Base-by-base conservation (phyloP, 1,140 invertebrate genomes). In the Drosophila mojavensis region DNA sequence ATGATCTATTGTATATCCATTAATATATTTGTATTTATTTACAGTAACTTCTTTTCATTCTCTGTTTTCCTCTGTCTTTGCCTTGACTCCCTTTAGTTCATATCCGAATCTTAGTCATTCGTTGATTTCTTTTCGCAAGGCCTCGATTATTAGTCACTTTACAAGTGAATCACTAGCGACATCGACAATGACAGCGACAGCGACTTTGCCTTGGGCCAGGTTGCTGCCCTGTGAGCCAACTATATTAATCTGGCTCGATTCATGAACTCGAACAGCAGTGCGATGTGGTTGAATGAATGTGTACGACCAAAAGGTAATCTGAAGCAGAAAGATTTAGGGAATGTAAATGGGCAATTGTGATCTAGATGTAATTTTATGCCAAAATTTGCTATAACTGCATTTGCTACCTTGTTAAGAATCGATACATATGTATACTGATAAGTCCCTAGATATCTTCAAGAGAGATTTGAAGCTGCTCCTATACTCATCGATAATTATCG, bases 131-230 rank as follows among this genome's bases (percentile, higher is more conserved):
- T 39, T 9, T 13, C 13, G 41, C 51, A 36, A 9, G 4, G 48
- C 51, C 24, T 28, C 26, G 36, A 50, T 13, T 50, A 28, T 74
- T 77, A 81, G 47, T 77, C 78, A 81, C 69, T 51, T 50, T 50
- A 28, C 24, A 61, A 48, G 62, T 85, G 81, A 84, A 61, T 84
- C 81, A 84, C 60, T 62, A 56, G 65, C 36, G 36, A 39, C 33
- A 36, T 11, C 33, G 33, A 33, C 33, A 36, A 9, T 7, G 33
- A 36, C 33, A 36, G 33, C 58, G 62, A 75, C 63, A 80, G 64
- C 54, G 64, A 80, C 72, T 79, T 61, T 33, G 58, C 58, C 70
- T 67, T 59, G 56, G 33, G 36, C 76, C 84, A 83, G 77, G 81
- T 72, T 76, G 47, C 58, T 20, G 43, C 61, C n/a, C 54, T 80